Percentiles rank a stretch among this genome's conserved stretches.
Conservation (phyloP, 1,140 invertebrate genomes). For the Trialeurodes vaporariorum region DNA sequence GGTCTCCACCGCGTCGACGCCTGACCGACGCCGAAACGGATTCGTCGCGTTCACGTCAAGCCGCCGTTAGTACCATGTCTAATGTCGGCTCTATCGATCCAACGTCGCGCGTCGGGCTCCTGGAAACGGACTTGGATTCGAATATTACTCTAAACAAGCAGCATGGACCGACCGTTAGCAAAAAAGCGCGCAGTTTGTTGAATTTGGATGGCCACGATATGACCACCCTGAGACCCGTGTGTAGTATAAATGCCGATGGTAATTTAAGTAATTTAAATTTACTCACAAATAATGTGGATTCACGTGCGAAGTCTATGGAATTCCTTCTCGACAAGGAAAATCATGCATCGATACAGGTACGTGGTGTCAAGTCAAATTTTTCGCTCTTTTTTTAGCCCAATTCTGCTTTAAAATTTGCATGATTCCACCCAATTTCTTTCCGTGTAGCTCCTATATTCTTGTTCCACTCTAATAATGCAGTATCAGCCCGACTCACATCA, state of each 20-base stretch:
- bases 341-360: slow-evolving; percentile 59
- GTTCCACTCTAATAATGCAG: too few species aligned
- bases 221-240: slow-evolving; percentile 28
- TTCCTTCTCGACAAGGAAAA: slow-evolving; percentile 84
- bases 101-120: slow-evolving; percentile 33
- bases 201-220: slow-evolving; percentile 50
- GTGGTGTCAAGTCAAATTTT: too few species aligned
- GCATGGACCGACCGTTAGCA: slow-evolving; percentile 25
- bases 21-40: slow-evolving; percentile 12
- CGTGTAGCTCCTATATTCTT: too few species aligned
- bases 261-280: too few species aligned
- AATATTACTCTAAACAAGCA: slow-evolving; percentile 38
- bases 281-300: slow-evolving; percentile 27
- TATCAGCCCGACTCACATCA: too few species aligned
- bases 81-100: slow-evolving; percentile 14
- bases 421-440: too few species aligned
- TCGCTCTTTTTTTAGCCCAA: too few species aligned
- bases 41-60: slow-evolving; percentile 35
- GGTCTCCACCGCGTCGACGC: slow-evolving; percentile 18
- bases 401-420: too few species aligned
- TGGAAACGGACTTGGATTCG: slow-evolving; percentile 76
- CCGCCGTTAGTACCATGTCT: slow-evolving; percentile 21
- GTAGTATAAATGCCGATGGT: slow-evolving; percentile 25
- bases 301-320: slow-evolving; percentile 79
- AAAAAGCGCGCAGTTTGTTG: slow-evolving; percentile 60